These are phyloP conservation scores for Pionites leucogaster DNA, from an alignment of 2,113 vertebrate genomes.

Conservation along the genomic window DNA sequence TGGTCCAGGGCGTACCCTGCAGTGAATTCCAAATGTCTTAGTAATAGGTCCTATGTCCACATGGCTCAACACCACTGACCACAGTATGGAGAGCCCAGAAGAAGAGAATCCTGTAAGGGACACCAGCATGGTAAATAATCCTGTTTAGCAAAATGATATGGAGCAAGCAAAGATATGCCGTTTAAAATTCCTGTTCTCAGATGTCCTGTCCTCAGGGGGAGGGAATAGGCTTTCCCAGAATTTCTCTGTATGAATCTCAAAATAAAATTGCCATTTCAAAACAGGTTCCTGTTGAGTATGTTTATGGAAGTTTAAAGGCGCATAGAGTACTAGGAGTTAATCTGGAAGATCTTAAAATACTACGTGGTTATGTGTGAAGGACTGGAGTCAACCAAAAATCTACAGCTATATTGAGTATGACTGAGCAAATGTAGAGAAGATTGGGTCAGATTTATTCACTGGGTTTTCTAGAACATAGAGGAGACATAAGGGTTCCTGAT, in stretches of 20 bases:
- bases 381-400: neutral
- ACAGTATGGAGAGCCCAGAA: neutral
- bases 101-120: neutral
- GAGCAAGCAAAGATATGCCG: neutral
- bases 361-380: neutral
- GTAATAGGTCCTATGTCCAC: neutral
- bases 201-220: neutral
- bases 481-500: neutral
- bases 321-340: neutral
- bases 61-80: neutral
- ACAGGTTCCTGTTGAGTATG: neutral
- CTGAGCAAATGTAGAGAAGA: neutral
- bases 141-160: rapidly evolving
- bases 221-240: neutral
- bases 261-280: neutral
- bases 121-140: neutral
- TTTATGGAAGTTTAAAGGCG: neutral
- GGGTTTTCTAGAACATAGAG: neutral
- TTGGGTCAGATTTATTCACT: neutral
- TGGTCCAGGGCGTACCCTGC: neutral
- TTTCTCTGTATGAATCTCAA: neutral
- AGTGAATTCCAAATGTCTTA: neutral
- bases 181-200: neutral
- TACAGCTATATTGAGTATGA: neutral
- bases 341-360: neutral